Evolutionary conservation across 2,888 invertebrate genomes (phyloP), one percentile per base, ranked within the genome.

Genomic region (Nysson spinosus): DNA sequence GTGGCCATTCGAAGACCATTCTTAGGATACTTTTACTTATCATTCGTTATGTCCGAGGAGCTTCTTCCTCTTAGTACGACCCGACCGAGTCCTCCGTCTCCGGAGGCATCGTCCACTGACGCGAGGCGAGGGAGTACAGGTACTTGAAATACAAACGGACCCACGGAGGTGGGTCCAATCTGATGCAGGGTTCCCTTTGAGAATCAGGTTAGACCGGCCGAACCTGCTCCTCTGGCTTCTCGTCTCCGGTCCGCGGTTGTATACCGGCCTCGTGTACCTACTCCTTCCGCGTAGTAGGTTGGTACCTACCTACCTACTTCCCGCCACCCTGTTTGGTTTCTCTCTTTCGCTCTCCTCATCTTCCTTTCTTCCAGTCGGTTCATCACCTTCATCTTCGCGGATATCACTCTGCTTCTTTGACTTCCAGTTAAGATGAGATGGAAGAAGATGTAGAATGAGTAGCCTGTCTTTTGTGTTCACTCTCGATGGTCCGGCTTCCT

Each of bases 151-250:
- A 85, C 85, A 85, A 84, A 85, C 84, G 83, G 79, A 82, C 81
- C 82, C 71, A 78, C 82, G 75, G 83, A 80, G 85, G 85, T 85
- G 85, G 85, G 84, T 83, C 85, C 83, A 84, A 83, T 83, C 83
- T 82, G 84, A 83, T 83, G 82, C 81, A 80, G 82, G 78, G 81
- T 83, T 81, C 80, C 82, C 84, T 85, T 85, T 84, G 77, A 84
- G 85, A 86, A 87, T 87, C 87, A 87, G 87, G 87, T 87, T 87
- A 86, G 86, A 87, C 87, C 87, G 87, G 87, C 87, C 82, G 85
- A 86, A 87, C 87, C 86, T 85, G 87, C 85, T 86, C 79, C 80
- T 78, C 79, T 77, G 79, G 74, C 82, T 78, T 77, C 74, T 77
- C 77, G 79, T 78, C 77, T 77, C 77, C 71, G 73, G 78, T 68